phyloP scores from a whole-genome alignment of 2,113 vertebrate species.

The Philantomba maxwellii region DNA sequence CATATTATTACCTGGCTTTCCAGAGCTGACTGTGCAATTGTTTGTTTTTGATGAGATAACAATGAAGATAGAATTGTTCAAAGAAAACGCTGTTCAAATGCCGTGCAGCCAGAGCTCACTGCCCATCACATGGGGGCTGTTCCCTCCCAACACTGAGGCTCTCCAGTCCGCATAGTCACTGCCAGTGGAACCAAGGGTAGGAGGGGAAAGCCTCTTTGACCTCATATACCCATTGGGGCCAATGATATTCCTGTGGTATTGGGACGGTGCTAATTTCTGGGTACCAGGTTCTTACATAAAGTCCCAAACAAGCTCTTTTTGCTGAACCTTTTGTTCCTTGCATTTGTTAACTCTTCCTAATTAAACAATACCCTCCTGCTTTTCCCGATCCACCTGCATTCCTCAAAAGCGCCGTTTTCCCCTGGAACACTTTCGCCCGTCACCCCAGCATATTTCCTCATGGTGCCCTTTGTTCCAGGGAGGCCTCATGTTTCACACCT shows the following conservation, averaged over 20 bases:
- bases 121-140: accelerated
- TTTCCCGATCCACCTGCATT: not conserved
- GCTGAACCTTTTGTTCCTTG: accelerated
- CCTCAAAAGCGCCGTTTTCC: not conserved
- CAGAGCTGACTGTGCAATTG: slow-evolving; percentile 44
- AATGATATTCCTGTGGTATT: accelerated
- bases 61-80: slow-evolving; percentile 59
- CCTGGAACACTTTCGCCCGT: accelerated
- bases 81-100: slow-evolving; percentile 10
- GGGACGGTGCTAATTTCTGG: accelerated
- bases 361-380: no score
- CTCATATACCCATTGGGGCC: not conserved
- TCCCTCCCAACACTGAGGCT: not conserved
- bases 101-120: not conserved
- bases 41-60: slow-evolving; percentile 68
- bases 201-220: not conserved
- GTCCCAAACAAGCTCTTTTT: not conserved
- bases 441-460: not conserved
- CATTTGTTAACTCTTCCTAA: not conserved
- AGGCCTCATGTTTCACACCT: accelerated
- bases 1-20: slow-evolving; percentile 56
- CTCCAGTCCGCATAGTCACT: accelerated
- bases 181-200: no score
- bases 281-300: not conserved
- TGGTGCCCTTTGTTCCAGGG: accelerated